Evolutionary conservation across 2,113 vertebrate species (phyloP).

Genomic region (Stomatorhinus ivindoensis): DNA sequence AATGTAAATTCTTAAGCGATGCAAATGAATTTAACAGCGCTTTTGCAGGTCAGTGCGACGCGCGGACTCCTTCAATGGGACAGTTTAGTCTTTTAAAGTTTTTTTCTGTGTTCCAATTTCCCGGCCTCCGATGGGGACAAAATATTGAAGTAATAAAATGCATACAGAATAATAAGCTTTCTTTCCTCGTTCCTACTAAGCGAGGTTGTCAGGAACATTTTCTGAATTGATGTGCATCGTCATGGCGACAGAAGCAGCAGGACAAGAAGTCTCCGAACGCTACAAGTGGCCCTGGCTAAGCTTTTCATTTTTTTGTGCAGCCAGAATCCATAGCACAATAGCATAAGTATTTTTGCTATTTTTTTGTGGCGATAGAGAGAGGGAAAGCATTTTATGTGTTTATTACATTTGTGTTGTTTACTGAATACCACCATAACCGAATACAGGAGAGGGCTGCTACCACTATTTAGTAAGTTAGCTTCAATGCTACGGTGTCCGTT

Average conservation of each 20-base stretch:
- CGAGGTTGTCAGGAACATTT: conserved; percentile 51
- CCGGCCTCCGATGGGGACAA: conserved; percentile 1
- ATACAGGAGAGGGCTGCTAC: not conserved
- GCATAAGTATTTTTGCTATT: not conserved
- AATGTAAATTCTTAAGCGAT: conserved; percentile 19
- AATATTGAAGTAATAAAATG: conserved; percentile 13
- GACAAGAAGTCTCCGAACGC: conserved; percentile 40
- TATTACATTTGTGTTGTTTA: not conserved
- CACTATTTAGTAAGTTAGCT: not conserved
- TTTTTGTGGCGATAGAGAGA: not conserved
- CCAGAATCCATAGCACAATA: not conserved
- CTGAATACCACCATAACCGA: not conserved
- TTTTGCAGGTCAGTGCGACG: not conserved
- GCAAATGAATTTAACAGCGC: not conserved
- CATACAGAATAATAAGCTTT: conserved; percentile 25
- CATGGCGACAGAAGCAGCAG: conserved; percentile 55
- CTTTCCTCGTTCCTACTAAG: conserved; percentile 33
- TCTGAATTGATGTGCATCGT: conserved; percentile 55
- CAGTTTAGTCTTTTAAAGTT: not conserved
- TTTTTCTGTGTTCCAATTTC: not conserved
- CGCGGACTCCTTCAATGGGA: not conserved
- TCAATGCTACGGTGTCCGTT: not conserved
- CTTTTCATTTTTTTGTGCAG: not conserved
- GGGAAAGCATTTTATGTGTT: not conserved
- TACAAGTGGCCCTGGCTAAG: not conserved